Conservation (phyloP, 2,797 vertebrate genomes). For the Cryptoprocta ferox region DNA sequence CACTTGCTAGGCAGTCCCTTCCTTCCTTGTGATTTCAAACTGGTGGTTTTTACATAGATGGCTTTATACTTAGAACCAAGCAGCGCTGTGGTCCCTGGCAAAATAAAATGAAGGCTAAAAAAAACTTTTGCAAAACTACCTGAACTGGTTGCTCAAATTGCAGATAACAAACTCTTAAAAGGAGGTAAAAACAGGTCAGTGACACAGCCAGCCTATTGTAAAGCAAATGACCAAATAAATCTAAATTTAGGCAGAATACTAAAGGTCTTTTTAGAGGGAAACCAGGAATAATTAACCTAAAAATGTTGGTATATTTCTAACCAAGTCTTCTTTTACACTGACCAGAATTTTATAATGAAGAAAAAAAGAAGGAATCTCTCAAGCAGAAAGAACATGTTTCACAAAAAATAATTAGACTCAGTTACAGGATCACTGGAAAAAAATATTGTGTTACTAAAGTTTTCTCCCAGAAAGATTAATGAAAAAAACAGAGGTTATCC, state of each 20-base stretch:
- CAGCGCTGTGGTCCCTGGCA: background rate
- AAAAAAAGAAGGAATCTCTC: background rate
- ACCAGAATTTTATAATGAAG: background rate
- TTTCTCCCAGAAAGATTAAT: slow-evolving; percentile 29
- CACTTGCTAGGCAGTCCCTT: background rate
- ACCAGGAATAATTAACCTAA: background rate
- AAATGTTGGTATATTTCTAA: background rate
- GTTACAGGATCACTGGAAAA: background rate
- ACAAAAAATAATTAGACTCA: background rate
- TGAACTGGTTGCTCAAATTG: slow-evolving; percentile 31
- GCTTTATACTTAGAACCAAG: slow-evolving; percentile 12
- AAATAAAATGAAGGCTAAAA: slow-evolving; percentile 25
- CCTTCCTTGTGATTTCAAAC: background rate
- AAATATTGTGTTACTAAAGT: background rate
- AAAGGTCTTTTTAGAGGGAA: slow-evolving; percentile 5
- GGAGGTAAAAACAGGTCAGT: slow-evolving; percentile 53
- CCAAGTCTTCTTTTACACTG: background rate
- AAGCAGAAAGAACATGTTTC: background rate
- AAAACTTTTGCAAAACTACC: slow-evolving; percentile 66
- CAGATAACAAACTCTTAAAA: slow-evolving; percentile 47
- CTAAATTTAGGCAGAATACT: background rate
- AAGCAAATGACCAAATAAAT: slow-evolving; percentile 54
- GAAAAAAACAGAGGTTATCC: background rate
- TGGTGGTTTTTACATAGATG: slow-evolving; percentile 1
- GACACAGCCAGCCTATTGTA: slow-evolving; percentile 47